Base-by-base conservation (phyloP, 2,797 vertebrate species). In the Thalassophryne amazonica region DNA sequence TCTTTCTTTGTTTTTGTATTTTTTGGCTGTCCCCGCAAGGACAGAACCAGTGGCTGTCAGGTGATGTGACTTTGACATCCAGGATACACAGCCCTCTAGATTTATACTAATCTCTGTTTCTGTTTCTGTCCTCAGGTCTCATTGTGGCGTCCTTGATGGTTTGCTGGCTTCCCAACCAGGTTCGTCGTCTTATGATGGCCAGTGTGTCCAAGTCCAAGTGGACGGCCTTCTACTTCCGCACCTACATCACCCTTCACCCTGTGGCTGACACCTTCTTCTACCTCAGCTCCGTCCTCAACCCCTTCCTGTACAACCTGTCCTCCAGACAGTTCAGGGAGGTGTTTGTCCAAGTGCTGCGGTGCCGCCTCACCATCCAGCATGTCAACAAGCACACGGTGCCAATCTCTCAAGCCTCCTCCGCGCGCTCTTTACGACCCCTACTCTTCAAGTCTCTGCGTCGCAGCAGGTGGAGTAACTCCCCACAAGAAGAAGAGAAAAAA, bases 141-240 rank as follows among this genome's bases (percentile, higher is more conserved):
- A 98, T 99, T 1, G 88, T 98, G 1, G 91, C 80, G 7, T 92
- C 92, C 0, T 52, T 98, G 76, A 91, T 90, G 0, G 60, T 95
- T 0, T 99, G 94, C 78, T 99, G 97, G 96, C 86, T 96, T 79
- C 97, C 97, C 4, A 94, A 93, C 83, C 97, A 99, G 88, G 79
- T 94, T 1, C 90, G 91, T 1, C 92, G 94, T 23, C 86, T 99
- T 20, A 95, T 98, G 96, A 83, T 91, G 4, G 97, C 94, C 0
- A 81, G 91, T 0, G 56, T 81, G 9, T 92, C 93, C 3, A 98
- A 97, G 69, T 87, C 89, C 1, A 21, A 61, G 19, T 99, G 97
- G 97, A 93, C 91, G 0, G 0, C 5, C 1, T 0, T 60, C 3
- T 99, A 92, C 83, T 94, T 98, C 82, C 64, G 1, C 11, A 86